phyloP scores from a whole-genome alignment of 2,113 vertebrate species.

The Petaurus breviceps region DNA sequence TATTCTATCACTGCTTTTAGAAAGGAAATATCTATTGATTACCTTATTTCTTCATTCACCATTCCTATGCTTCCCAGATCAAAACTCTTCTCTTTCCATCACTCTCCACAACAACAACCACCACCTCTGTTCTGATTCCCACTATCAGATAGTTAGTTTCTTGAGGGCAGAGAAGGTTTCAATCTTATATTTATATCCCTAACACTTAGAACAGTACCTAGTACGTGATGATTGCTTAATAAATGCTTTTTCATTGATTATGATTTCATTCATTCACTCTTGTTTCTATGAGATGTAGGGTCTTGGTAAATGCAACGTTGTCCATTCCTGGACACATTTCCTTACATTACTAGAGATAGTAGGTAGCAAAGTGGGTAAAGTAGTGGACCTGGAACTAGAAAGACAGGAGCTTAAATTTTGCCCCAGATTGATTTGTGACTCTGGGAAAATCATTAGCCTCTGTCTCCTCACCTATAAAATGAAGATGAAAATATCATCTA shows the following conservation, averaged over 20 bases:
- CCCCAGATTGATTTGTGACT: background rate
- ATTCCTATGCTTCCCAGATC: background rate
- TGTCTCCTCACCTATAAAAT: background rate
- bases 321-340: background rate
- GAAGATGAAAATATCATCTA: background rate
- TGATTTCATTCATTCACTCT: background rate
- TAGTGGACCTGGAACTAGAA: background rate
- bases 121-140: too few relatives aligned
- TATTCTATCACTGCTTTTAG: background rate
- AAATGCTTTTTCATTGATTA: background rate
- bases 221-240: background rate
- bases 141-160: background rate
- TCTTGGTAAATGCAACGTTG: background rate
- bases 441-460: background rate
- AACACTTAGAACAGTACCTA: background rate
- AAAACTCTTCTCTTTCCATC: background rate
- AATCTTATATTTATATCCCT: background rate
- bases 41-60: background rate
- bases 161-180: background rate
- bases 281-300: background rate
- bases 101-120: too few relatives aligned
- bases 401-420: background rate
- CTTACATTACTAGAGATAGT: background rate
- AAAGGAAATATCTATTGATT: background rate
- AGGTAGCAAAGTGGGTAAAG: background rate